phyloP scores from a whole-genome alignment of 2,113 vertebrate genomes.

The Alethe diademata region DNA sequence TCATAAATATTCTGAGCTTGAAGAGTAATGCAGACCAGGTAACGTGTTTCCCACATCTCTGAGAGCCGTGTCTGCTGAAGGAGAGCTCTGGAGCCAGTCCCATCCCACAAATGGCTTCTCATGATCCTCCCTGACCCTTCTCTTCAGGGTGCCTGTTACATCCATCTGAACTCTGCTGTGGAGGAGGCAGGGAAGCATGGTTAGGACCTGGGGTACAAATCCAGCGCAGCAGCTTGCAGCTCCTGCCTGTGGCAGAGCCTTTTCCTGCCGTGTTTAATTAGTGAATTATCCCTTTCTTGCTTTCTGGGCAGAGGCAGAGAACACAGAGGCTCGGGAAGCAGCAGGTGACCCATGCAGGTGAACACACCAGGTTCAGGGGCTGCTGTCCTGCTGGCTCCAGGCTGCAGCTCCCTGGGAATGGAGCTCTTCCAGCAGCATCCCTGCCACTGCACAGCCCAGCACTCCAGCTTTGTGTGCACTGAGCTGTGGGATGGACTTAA shows the following conservation, averaged over 20 bases:
- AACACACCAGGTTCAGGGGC: accelerated
- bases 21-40: not conserved
- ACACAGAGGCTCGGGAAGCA: not conserved
- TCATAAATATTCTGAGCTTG: not conserved
- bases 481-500: slow-evolving; percentile 47
- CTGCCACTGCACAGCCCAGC: not conserved
- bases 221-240: not conserved
- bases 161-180: not conserved
- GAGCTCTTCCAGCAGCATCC: not conserved
- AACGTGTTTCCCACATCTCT: not conserved
- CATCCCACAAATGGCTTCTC: not conserved
- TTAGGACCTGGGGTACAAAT: not conserved
- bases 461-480: not conserved
- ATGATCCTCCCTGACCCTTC: not conserved
- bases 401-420: not conserved
- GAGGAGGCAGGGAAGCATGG: not conserved
- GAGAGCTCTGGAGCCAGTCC: not conserved
- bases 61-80: not conserved
- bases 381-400: not conserved
- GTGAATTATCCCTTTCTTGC: not conserved
- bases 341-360: not conserved
- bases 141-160: not conserved
- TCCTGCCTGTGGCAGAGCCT: not conserved
- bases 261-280: not conserved
- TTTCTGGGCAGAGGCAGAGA: not conserved